Evolutionary conservation across 2,113 vertebrate genomes (phyloP).

Genomic region (Illadopsis cleaveri): DNA sequence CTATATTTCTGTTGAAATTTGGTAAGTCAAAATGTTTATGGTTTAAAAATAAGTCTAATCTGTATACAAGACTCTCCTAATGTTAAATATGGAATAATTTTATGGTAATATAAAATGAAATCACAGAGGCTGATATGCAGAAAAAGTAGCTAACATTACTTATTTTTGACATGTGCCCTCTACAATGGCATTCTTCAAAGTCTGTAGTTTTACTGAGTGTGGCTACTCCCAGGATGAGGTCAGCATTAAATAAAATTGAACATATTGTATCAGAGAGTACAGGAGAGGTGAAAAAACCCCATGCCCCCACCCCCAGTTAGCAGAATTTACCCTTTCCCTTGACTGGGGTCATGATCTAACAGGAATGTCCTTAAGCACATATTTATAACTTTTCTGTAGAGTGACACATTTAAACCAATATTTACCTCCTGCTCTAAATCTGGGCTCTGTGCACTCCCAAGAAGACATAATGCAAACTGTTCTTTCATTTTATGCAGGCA

Average conservation of each 20-base stretch:
- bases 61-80: neutral
- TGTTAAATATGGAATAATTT: neutral
- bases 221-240: neutral
- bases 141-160: neutral
- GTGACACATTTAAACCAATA: neutral
- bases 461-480: neutral
- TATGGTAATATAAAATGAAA: neutral
- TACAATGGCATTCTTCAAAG: neutral
- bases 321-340: neutral
- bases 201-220: neutral
- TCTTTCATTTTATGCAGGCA: neutral
- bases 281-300: neutral
- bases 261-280: neutral
- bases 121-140: neutral
- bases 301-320: accelerated
- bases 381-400: neutral
- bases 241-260: neutral
- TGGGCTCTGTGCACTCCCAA: neutral
- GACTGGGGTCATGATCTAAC: neutral
- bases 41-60: neutral
- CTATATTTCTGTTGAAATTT: neutral
- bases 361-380: neutral
- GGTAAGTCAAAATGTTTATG: neutral
- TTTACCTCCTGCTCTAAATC: neutral
- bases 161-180: neutral